A percentile compares a stretch with the other conserved stretches of the same genome.
Conservation (phyloP, 1,140 invertebrate species). For the Liolophura sinensis region DNA sequence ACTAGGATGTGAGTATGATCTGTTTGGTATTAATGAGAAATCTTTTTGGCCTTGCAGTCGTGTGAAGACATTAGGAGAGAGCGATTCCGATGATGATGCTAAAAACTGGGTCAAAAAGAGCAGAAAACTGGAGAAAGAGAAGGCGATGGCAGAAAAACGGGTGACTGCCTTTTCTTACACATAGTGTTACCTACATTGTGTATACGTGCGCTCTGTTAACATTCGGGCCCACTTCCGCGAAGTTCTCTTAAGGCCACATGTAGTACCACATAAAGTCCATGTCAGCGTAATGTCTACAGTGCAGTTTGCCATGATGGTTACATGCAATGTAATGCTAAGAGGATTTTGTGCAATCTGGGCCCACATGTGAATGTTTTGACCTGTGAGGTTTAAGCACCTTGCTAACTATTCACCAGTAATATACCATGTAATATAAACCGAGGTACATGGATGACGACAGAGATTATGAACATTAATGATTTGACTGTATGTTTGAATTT, state of each 20-base stretch:
- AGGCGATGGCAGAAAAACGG: conserved; percentile 82
- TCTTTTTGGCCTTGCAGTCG: conserved; percentile 52
- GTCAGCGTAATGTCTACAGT: no score
- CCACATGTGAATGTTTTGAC: neutral
- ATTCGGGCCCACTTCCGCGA: no score
- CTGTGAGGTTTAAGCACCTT: neutral
- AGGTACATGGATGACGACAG: neutral
- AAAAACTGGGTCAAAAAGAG: conserved; percentile 80
- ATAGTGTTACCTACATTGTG: no score
- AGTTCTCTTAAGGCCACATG: no score
- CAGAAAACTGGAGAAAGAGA: conserved; percentile 77
- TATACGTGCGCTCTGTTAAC: no score
- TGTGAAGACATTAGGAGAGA: conserved; percentile 64
- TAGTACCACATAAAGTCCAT: no score
- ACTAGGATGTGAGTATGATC: no score
- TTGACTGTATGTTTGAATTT: no score
- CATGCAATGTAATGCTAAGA: no score
- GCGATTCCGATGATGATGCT: conserved; percentile 52
- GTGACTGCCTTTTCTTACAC: conserved; percentile 60
- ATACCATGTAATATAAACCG: neutral
- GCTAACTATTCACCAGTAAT: neutral
- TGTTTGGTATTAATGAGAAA: neutral
- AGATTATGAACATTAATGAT: no score
- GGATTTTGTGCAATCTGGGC: no score
- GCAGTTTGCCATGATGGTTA: no score